Conservation (phyloP, 1,140 invertebrate genomes). For the Bombyx mandarina region DNA sequence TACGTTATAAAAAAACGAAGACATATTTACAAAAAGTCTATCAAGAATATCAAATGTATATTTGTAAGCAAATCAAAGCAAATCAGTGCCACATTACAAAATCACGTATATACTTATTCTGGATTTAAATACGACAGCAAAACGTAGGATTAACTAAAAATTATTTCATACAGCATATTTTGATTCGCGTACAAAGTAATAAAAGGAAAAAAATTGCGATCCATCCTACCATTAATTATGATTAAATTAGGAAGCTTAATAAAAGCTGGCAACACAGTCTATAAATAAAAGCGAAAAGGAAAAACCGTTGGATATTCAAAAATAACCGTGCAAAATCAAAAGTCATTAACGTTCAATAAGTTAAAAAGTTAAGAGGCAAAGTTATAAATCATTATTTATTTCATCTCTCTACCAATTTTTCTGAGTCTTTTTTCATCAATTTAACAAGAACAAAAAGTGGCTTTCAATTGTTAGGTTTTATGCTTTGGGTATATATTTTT, state of each 20-base stretch:
- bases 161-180: background rate
- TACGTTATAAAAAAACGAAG: no score
- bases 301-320: constrained; percentile 14
- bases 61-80: no score
- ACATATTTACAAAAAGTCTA: no score
- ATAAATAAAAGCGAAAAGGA: constrained; percentile 26
- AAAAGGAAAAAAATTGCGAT: constrained; percentile 12
- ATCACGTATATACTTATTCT: no score
- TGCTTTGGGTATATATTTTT: constrained; percentile 26
- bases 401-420: constrained; percentile 58
- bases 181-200: constrained; percentile 1
- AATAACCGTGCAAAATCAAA: constrained; percentile 53
- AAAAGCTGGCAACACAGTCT: constrained; percentile 21
- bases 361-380: constrained; percentile 60
- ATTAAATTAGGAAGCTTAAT: constrained; percentile 17
- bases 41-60: no score
- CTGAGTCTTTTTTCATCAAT: constrained; percentile 64
- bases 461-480: constrained; percentile 64
- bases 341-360: constrained; percentile 68
- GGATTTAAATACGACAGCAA: no score
- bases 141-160: no score
- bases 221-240: constrained; percentile 12
- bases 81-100: no score
- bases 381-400: constrained; percentile 68
- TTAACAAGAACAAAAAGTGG: constrained; percentile 62